Percentiles rank a stretch among this genome's conserved stretches.
phyloP scores from a whole-genome alignment of 2,113 vertebrate species.

The Macheiramphus alcinus region DNA sequence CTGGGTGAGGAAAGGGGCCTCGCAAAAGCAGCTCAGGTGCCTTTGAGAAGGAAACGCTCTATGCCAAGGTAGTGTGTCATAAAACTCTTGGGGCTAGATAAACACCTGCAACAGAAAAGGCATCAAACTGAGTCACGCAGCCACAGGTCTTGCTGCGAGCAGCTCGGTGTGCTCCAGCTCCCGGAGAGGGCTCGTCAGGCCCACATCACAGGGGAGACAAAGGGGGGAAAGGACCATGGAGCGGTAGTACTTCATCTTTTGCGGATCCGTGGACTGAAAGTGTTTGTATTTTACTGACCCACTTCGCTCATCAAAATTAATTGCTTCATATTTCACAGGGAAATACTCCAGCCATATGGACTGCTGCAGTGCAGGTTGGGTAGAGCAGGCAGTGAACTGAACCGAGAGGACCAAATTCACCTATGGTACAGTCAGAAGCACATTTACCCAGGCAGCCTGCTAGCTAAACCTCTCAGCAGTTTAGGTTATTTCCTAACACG shows the following conservation, averaged over 20 bases:
- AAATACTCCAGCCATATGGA: neutral
- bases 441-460: rapidly evolving
- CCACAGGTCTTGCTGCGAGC: neutral
- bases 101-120: neutral
- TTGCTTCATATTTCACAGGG: neutral
- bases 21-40: neutral
- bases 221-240: rapidly evolving
- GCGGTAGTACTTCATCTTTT: rapidly evolving
- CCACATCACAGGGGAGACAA: neutral
- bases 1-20: neutral
- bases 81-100: neutral
- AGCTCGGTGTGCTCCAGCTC: neutral
- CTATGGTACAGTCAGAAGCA: rapidly evolving
- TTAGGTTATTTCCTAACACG: rapidly evolving
- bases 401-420: neutral
- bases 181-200: neutral
- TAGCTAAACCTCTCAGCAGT: neutral
- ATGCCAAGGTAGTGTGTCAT: neutral
- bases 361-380: neutral
- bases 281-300: neutral
- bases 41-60: neutral
- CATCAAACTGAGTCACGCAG: neutral
- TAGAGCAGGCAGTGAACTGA: neutral
- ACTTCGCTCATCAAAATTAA: slow-evolving; percentile 7
- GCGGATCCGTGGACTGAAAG: neutral